Base-by-base conservation (phyloP, 2,797 vertebrate genomes). In the Sebastes diaconus region DNA sequence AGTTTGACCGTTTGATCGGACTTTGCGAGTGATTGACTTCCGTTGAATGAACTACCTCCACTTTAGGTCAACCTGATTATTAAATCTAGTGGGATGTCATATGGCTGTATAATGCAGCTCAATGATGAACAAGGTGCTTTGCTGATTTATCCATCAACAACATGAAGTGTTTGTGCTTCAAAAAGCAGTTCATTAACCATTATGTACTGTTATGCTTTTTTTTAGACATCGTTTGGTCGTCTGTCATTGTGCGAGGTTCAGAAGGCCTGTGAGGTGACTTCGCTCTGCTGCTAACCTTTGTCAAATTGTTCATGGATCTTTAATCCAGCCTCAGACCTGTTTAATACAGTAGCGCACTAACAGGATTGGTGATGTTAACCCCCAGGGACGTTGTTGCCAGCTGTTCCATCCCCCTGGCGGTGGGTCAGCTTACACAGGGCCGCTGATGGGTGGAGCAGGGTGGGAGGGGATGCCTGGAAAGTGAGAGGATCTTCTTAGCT, bases 291-390 rank as follows among this genome's bases (percentile, higher is more conserved):
- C 50, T 77, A 89, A 85, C 85, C 85, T 88, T 85, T 86, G 75
- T 87, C 84, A 79, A 84, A 90, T 77, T 90, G 88, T 88, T 77
- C 73, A 71, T 75, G 75, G 77, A 68, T 84, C 79, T 86, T 80
- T 93, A 94, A 95, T 95, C 90, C 86, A 77, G 83, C 85, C 57
- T 83, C 87, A 90, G 87, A 89, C 87, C 86, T 88, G 83, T 93
- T 94, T 88, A 90, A 90, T 90, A 89, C 88, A 92, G 89, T 59
- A 70, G 76, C 32, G 52, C 78, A 87, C 88, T 94, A 94, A 95
- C 93, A 92, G 93, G 92, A 95, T 94, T 93, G 90, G 68, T 61
- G 80, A 86, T 80, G 87, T 85, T 87, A 88, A 90, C 81, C 73
- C 86, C 34, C 77, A 16, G 80, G 81, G 86, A 92, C 85, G 75